A percentile compares a stretch with the other conserved stretches of the same genome.
Conservation (phyloP, 2,888 invertebrate genomes). For the Acronicta alni region DNA sequence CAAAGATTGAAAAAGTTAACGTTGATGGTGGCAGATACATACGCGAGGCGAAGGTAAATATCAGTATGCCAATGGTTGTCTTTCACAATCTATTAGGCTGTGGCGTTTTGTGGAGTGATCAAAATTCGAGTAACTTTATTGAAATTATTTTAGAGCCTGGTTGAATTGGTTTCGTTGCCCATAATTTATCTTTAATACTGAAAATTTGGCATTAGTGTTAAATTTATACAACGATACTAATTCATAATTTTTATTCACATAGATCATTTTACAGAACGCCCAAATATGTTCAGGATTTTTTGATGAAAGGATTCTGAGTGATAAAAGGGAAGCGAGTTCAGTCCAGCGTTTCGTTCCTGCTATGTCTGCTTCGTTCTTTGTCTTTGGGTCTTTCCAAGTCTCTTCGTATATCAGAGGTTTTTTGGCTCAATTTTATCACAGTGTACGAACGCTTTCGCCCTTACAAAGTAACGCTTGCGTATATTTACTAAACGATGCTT, state of each 20-base stretch:
- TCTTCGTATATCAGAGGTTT: conserved; percentile 69
- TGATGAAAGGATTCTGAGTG: conserved; percentile 72
- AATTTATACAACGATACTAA: not conserved
- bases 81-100: conserved; percentile 50
- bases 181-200: not conserved
- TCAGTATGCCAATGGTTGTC: conserved; percentile 50
- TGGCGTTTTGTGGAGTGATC: conserved; percentile 62
- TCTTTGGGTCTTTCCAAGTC: conserved; percentile 67
- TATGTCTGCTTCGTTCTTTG: conserved; percentile 68
- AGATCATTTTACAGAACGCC: conserved; percentile 37
- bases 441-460: conserved; percentile 55
- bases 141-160: not conserved
- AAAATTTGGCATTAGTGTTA: not conserved
- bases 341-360: conserved; percentile 80
- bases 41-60: conserved; percentile 98
- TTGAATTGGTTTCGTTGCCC: conserved; percentile 9
- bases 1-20: conserved; percentile 98
- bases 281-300: conserved; percentile 18
- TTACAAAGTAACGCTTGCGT: conserved; percentile 55
- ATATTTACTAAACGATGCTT: conserved; percentile 57
- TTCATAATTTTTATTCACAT: not conserved
- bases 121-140: not conserved
- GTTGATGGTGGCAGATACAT: conserved; percentile 98
- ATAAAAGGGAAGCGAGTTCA: conserved; percentile 61
- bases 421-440: conserved; percentile 60